Evolutionary conservation across 2,797 vertebrate species (phyloP), one percentile per base, ranked within the genome.

Genomic region (Echiichthys vipera): DNA sequence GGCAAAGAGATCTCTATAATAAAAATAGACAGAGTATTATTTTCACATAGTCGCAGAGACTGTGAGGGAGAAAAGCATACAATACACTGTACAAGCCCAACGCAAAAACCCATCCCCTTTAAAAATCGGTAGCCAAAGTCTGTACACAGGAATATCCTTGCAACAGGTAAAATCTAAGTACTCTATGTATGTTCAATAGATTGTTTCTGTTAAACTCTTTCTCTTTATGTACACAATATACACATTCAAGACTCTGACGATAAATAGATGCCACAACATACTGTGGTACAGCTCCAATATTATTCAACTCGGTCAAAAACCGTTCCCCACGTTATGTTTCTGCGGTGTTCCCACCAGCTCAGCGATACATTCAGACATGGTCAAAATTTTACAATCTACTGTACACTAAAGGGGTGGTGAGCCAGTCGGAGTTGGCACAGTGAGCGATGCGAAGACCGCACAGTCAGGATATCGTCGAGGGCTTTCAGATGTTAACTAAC

Each of bases 301-400:
- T 65, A 68, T 61, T 69, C 2, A 74, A 69, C 73, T 79, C 72
- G 69, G 65, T 85, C 47, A 47, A 72, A n/a, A 78, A 84, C 51
- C 59, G 5, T 71, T 70, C 64, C 47, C 64, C 74, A 72, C 58
- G 2, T 54, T 53, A 37, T 55, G 56, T 71, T 49, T 78, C 24
- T 42, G 74, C 32, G 65, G 74, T 39, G 63, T 63, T 71, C 18
- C 80, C 81, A 71, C 73, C 78, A 80, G 88, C 91, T 94, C 93
- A 76, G 78, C 20, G 10, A 87, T 96, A 98, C 96, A 98, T 98
- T 99, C 96, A 97, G 92, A 95, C 94, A 91, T 92, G 94, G 95
- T 72, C 95, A 45, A 93, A 90, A 91, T 95, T 91, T 92, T 95
- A 96, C 95, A 96, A 95, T 96, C 95, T 91, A 78, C 68, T 70